These are phyloP conservation scores for Melieria omissa DNA, from an alignment of 2,888 invertebrate genomes.

Conservation along the genomic window DNA sequence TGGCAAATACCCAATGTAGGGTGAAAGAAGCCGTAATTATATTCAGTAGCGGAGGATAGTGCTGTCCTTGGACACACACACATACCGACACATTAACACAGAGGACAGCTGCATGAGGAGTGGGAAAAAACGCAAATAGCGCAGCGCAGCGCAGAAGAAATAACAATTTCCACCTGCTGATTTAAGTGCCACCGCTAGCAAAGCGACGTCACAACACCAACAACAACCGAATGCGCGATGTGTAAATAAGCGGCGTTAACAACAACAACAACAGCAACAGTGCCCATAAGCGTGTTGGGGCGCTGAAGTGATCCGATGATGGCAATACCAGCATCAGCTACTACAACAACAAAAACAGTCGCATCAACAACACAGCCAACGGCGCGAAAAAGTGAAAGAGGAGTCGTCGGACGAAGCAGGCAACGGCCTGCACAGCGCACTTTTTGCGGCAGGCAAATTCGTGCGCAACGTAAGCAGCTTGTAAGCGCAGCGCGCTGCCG, in stretches of 20 bases:
- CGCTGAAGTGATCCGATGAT: no score
- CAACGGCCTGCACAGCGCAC: no score
- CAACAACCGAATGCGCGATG: not conserved
- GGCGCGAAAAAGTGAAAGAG: not conserved
- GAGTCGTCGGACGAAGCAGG: no score
- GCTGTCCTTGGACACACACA: not conserved
- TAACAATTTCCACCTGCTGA: slow-evolving; percentile 8
- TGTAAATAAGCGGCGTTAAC: slow-evolving; percentile 21
- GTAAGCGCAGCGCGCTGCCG: no score
- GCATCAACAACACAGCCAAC: slow-evolving; percentile 4
- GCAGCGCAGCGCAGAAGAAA: not conserved
- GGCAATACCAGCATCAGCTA: not conserved
- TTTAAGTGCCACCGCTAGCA: not conserved
- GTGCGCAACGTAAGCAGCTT: no score
- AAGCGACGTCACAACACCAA: not conserved
- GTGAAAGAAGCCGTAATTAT: no score
- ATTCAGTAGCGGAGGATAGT: no score
- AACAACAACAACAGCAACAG: slow-evolving; percentile 13
- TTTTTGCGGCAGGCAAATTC: no score
- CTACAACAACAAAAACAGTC: not conserved
- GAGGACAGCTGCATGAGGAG: not conserved
- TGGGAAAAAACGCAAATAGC: not conserved
- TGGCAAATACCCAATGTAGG: no score
- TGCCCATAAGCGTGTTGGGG: no score
- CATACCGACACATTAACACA: not conserved